Evolutionary conservation across 2,888 invertebrate species (phyloP).

Genomic region (Catocala sponsa): DNA sequence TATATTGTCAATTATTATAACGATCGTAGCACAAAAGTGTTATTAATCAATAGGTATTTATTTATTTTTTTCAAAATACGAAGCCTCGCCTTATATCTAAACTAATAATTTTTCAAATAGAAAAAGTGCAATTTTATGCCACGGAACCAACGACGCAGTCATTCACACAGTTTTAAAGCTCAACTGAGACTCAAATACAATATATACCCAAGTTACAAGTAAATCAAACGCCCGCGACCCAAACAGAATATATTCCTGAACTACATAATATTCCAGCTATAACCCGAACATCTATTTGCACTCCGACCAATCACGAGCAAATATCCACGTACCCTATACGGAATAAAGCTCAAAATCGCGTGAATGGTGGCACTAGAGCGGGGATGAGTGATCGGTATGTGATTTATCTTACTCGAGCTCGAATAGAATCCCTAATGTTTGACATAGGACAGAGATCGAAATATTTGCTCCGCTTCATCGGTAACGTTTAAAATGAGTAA

Average conservation of each 20-base stretch:
- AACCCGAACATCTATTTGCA: conserved; percentile 24
- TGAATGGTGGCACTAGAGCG: not conserved
- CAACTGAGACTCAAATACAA: too few relatives aligned
- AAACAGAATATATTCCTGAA: conserved; percentile 30
- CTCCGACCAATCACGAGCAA: conserved; percentile 3
- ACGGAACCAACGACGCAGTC: too few relatives aligned
- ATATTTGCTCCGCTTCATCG: conserved; percentile 33
- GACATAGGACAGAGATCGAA: conserved; percentile 35
- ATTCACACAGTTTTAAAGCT: too few relatives aligned
- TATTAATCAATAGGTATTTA: too few relatives aligned
- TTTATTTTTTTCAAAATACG: too few relatives aligned
- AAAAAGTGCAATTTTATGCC: too few relatives aligned
- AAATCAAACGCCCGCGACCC: not conserved
- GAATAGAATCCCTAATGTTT: conserved; percentile 50
- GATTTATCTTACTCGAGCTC: conserved; percentile 53
- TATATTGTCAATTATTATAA: too few relatives aligned
- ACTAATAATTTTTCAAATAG: too few relatives aligned
- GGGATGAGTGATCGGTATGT: conserved; percentile 27
- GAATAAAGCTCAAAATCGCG: conserved; percentile 22
- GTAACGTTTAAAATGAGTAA: conserved; percentile 15
- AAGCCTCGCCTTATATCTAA: too few relatives aligned
- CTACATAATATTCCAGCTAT: conserved; percentile 30
- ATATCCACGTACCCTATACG: not conserved
- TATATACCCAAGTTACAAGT: too few relatives aligned
- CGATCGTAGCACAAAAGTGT: too few relatives aligned